A percentile compares a stretch with the other conserved stretches of the same genome.
Evolutionary conservation across 1,140 invertebrate genomes (phyloP).

Genomic region (Conus betulinus): DNA sequence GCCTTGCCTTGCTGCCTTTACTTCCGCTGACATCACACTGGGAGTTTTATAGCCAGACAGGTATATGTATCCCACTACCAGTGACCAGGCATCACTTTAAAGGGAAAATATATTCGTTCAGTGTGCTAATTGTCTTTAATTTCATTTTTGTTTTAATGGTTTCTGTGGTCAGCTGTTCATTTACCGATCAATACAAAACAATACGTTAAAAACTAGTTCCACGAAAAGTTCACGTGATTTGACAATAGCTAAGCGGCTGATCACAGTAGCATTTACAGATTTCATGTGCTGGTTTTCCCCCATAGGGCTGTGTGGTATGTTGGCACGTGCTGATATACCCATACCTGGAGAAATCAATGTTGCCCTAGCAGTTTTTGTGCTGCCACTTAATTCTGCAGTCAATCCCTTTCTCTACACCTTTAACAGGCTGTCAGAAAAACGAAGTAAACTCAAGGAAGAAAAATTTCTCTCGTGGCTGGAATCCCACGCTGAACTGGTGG

Average conservation of each 20-base stretch:
- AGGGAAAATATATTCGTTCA: slow-evolving; percentile 49
- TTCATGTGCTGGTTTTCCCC: slow-evolving; percentile 49
- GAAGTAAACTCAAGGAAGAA: neutral
- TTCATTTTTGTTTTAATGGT: slow-evolving; percentile 47
- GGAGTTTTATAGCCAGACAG: slow-evolving; percentile 54
- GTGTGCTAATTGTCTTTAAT: slow-evolving; percentile 52
- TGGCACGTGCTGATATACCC: slow-evolving; percentile 16
- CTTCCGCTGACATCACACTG: slow-evolving; percentile 34
- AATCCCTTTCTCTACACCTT: slow-evolving; percentile 42
- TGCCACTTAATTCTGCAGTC: slow-evolving; percentile 42
- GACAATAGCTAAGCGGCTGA: slow-evolving; percentile 8
- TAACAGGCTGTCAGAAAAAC: slow-evolving; percentile 5
- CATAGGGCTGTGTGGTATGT: slow-evolving; percentile 35
- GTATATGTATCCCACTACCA: slow-evolving; percentile 53
- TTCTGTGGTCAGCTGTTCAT: slow-evolving; percentile 44
- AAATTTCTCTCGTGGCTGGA: no score
- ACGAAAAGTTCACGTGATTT: neutral
- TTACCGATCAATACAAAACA: neutral
- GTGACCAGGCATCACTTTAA: slow-evolving; percentile 31
- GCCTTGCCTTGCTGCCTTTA: slow-evolving; percentile 30
- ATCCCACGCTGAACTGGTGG: no score
- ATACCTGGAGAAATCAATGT: slow-evolving; percentile 38
- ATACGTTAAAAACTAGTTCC: neutral
- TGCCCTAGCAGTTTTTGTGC: slow-evolving; percentile 27
- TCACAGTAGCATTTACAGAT: slow-evolving; percentile 11